Percentiles rank a stretch among this genome's conserved stretches.
phyloP scores from a whole-genome alignment of 1,140 invertebrate species.

The Thaumetopoea pityocampa region DNA sequence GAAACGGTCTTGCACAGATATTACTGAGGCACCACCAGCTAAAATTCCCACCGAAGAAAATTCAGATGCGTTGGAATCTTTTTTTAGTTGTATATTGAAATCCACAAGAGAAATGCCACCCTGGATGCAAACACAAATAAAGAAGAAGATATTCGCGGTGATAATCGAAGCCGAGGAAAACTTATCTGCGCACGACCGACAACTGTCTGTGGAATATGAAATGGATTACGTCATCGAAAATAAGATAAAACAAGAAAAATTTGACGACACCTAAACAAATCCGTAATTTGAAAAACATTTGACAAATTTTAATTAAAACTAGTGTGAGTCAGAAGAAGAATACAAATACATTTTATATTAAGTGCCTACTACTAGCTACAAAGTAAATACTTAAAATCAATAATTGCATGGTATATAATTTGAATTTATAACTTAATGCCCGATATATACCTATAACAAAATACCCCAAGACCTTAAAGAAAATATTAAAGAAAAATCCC shows the following conservation, averaged over 20 bases:
- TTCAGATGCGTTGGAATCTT: conserved; percentile 50
- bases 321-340: no score
- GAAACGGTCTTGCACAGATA: conserved; percentile 34
- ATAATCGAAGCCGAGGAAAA: conserved; percentile 62
- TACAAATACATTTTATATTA: no score
- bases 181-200: conserved; percentile 32
- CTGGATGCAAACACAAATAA: conserved; percentile 67
- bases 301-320: no score
- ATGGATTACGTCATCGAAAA: conserved; percentile 23
- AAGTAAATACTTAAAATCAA: no score
- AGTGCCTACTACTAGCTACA: no score
- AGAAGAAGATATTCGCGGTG: conserved; percentile 63
- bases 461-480: no score
- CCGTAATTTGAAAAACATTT: no score
- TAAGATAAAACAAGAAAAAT: conserved; percentile 53
- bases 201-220: conserved; percentile 13
- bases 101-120: conserved; percentile 58
- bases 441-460: no score
- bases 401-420: no score
- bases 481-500: no score
- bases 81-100: conserved; percentile 56
- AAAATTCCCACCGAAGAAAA: conserved; percentile 17
- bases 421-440: no score
- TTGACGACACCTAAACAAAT: conserved; percentile 8
- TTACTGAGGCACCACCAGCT: not conserved